These are phyloP conservation scores for Scolopax mira DNA, from an alignment of 2,113 vertebrate species.

Conservation along the genomic window DNA sequence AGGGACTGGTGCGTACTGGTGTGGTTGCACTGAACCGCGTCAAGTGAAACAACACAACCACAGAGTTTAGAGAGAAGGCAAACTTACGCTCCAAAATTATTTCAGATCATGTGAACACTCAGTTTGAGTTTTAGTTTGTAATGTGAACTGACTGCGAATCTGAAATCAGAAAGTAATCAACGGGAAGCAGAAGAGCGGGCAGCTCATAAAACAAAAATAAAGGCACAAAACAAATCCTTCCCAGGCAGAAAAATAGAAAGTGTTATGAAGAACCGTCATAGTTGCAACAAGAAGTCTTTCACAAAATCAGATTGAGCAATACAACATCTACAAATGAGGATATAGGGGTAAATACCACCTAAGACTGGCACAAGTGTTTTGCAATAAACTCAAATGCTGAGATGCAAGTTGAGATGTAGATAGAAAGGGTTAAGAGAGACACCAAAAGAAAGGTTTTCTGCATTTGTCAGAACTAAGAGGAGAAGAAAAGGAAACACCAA, in stretches of 20 bases:
- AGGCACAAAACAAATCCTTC: not conserved
- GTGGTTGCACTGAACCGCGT: not conserved
- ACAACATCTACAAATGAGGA: not conserved
- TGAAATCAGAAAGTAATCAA: conserved; percentile 10
- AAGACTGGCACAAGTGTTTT: not conserved
- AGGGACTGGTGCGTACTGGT: not conserved
- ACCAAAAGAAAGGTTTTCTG: not conserved
- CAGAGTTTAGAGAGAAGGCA: not conserved
- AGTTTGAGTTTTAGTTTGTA: not conserved
- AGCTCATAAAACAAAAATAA: not conserved
- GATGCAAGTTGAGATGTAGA: not conserved
- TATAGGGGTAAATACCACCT: rapidly evolving
- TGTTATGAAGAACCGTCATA: not conserved
- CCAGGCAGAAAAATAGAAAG: not conserved
- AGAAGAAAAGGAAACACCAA: not conserved
- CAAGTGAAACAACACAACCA: not conserved
- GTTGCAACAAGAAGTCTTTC: not conserved
- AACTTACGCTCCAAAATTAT: not conserved
- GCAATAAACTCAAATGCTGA: not conserved
- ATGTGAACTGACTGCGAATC: not conserved
- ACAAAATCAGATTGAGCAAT: not conserved
- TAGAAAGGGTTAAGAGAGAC: not conserved
- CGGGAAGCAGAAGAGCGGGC: not conserved
- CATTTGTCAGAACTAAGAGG: not conserved
- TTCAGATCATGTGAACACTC: not conserved